Evolutionary conservation across 2,113 vertebrate species (phyloP).

Genomic region (Brienomyrus longianalis): DNA sequence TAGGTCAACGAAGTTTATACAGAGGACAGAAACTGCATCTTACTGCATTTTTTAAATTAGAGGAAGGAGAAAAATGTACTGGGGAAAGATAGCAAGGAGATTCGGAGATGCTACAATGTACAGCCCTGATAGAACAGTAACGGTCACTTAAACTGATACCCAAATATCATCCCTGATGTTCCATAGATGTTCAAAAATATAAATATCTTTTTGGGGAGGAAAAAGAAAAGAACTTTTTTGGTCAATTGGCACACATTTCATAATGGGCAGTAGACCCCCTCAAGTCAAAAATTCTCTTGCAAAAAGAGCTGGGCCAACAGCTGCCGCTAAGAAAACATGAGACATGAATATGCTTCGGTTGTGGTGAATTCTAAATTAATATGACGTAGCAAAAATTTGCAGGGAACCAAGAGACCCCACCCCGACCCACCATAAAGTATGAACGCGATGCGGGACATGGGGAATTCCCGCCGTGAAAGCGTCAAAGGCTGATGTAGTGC

Average conservation of each 20-base stretch:
- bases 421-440: not conserved
- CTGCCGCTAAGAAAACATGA: not conserved
- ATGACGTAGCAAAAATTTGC: not conserved
- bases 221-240: too few species aligned
- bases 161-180: not conserved
- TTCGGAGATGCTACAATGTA: not conserved
- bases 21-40: not conserved
- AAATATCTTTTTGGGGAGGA: too few species aligned
- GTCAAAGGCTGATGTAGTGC: not conserved
- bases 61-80: not conserved
- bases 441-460: not conserved
- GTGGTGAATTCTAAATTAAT: not conserved
- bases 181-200: too few species aligned
- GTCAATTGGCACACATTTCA: not conserved
- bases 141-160: not conserved
- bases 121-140: not conserved
- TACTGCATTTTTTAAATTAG: not conserved
- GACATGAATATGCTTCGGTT: not conserved
- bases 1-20: not conserved
- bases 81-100: not conserved
- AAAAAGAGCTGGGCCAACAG: not conserved
- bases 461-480: not conserved
- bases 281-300: not conserved
- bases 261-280: not conserved
- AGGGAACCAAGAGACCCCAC: not conserved